phyloP scores from a whole-genome alignment of 2,113 vertebrate genomes.

The Peromyscus polionotus region DNA sequence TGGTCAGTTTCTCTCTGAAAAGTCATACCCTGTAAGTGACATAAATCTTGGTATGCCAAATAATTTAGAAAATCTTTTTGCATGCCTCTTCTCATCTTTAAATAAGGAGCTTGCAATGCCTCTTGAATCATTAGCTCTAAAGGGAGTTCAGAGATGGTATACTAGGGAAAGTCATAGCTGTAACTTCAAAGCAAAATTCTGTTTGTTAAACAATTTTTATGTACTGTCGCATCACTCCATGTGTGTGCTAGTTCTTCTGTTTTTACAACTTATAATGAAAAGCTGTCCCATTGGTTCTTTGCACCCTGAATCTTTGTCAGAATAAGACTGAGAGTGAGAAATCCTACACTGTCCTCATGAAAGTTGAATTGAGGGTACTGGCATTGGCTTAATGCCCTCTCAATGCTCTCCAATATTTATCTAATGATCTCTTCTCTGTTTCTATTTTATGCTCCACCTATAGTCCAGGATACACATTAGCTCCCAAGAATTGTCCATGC shows the following conservation, averaged over 20 bases:
- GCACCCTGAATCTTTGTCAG: slow-evolving; percentile 16
- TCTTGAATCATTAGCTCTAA: slow-evolving; percentile 48
- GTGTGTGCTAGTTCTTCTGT: background rate
- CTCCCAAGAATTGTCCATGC: background rate
- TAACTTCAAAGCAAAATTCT: slow-evolving; percentile 11
- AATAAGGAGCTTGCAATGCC: background rate
- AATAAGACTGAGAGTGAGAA: slow-evolving; percentile 41
- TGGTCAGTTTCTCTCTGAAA: background rate
- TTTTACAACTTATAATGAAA: slow-evolving; percentile 34
- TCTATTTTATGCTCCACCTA: background rate
- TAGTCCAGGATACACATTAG: background rate
- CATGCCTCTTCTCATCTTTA: background rate
- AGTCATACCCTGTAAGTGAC: background rate
- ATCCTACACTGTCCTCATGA: slow-evolving; percentile 39
- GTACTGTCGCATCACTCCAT: background rate
- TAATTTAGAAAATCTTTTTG: background rate
- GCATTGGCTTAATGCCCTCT: slow-evolving; percentile 2
- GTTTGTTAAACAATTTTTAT: background rate
- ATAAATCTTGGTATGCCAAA: background rate
- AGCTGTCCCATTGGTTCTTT: slow-evolving; percentile 18
- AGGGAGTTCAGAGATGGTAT: background rate
- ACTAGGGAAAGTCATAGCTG: background rate
- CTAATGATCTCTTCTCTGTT: background rate
- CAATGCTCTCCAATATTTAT: background rate
- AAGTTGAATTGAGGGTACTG: slow-evolving; percentile 45